Base-by-base conservation (phyloP, 2,113 vertebrate genomes). In the Aramus guarauna region DNA sequence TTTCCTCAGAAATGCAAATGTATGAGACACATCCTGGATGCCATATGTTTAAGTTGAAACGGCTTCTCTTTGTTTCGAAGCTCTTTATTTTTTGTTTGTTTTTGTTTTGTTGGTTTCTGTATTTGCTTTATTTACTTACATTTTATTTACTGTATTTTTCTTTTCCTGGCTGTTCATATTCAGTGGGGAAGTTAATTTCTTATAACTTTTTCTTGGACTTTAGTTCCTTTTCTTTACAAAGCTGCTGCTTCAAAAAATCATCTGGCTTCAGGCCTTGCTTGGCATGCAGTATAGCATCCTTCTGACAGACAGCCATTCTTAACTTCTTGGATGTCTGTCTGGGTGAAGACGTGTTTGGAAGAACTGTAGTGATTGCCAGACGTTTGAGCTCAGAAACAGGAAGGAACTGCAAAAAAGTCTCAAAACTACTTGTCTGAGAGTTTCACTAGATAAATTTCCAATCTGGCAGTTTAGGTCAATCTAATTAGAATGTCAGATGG, bases 291-390 rank as follows among this genome's bases (percentile, higher is more conserved):
- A 53, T 30, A 81, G 39, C 53, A 66, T 73, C 92, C 62, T 88
- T 94, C 96, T 97, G 93, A 94, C 94, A 96, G 89, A 52, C 86
- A 96, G 73, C 73, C 94, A 43, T 91, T 81, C 84, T 87, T 97
- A 87, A 80, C 80, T 96, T 92, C 84, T 77, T 91, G 62, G 80
- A 68, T 94, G 34, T 71, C 72, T 94, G 64, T 94, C 89, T 92
- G 80, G 34, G 69, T 91, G 69, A 92, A 94, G 93, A 94, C 20
- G 83, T 82, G 32, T 95, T 94, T 85, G 87, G 84, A 94, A 85
- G 76, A 95, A 79, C 43, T 63, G 16, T 59, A 76, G 66, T 53
- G 73, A 85, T 48, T 94, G 90, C 91, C 93, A 94, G 94, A 93
- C 15, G 0, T 85, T 85, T 78, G 39, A 91, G 58, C 69, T 90